Evolutionary conservation across 37 sponge, comb jelly and placozoan genomes (phyloP).

Genomic region (Ianthella basta): DNA sequence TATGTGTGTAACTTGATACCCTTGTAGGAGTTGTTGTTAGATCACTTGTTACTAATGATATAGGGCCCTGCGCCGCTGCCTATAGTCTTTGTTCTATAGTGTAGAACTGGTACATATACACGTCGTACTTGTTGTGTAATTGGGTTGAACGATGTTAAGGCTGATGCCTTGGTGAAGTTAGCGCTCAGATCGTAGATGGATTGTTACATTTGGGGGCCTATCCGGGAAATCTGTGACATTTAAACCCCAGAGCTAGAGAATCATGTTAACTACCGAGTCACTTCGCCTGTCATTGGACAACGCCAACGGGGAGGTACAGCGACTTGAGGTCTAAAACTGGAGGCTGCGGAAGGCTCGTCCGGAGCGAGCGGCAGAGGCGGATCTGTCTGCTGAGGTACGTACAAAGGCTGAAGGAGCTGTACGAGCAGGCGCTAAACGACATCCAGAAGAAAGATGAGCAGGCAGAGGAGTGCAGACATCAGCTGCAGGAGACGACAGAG

Average conservation of each 20-base stretch:
- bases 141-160: too few relatives aligned
- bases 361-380: not conserved
- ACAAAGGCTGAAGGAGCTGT: not conserved
- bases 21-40: too few relatives aligned
- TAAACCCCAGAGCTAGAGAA: not conserved
- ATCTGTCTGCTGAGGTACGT: not conserved
- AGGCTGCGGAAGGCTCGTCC: not conserved
- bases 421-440: not conserved
- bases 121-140: too few relatives aligned
- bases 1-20: too few relatives aligned
- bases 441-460: not conserved
- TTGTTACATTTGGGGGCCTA: conserved; percentile 28
- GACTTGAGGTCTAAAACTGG: not conserved
- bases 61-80: too few relatives aligned
- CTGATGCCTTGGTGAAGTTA: too few relatives aligned
- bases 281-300: not conserved
- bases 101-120: too few relatives aligned
- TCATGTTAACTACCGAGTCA: not conserved
- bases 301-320: not conserved
- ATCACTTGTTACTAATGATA: too few relatives aligned
- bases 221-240: too few relatives aligned
- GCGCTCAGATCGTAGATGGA: too few relatives aligned
- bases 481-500: not conserved
- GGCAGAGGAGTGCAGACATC: too few relatives aligned
- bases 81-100: too few relatives aligned